These are phyloP conservation scores for Heterodera carotae DNA, from an alignment of 1,140 invertebrate species.

Conservation along the genomic window DNA sequence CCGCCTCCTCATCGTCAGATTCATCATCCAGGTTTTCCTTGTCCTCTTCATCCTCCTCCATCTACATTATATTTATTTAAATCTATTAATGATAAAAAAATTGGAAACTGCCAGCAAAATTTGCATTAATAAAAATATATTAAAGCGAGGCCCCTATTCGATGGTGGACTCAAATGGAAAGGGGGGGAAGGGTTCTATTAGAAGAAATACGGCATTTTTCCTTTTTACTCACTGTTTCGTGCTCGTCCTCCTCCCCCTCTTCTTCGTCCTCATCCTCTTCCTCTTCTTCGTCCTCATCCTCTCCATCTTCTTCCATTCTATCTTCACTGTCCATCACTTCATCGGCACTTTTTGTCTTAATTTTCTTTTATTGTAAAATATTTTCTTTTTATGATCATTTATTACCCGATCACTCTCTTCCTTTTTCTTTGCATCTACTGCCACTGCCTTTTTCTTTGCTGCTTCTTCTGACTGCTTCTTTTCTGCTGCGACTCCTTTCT, in stretches of 20 bases:
- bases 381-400: slow-evolving; percentile 14
- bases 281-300: slow-evolving; percentile 22
- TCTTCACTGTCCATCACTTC: slow-evolving; percentile 3
- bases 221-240: slow-evolving; percentile 14
- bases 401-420: not conserved
- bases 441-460: not conserved
- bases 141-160: too few species aligned
- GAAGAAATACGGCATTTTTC: not conserved
- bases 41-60: slow-evolving; percentile 13
- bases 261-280: slow-evolving; percentile 23
- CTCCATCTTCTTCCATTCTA: slow-evolving; percentile 16
- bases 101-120: too few species aligned
- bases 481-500: not conserved
- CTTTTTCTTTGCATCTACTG: not conserved
- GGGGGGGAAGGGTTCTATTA: too few species aligned
- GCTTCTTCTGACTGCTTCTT: slow-evolving; percentile 28
- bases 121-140: too few species aligned
- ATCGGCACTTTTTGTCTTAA: slow-evolving; percentile 24
- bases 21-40: slow-evolving; percentile 34
- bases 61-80: not conserved
- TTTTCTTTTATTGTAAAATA: slow-evolving; percentile 24
- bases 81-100: not conserved
- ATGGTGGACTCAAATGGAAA: too few species aligned
- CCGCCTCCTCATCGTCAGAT: slow-evolving; percentile 17
- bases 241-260: slow-evolving; percentile 3